Conservation (phyloP, 2,113 vertebrate genomes). For the Elanus axillaris region DNA sequence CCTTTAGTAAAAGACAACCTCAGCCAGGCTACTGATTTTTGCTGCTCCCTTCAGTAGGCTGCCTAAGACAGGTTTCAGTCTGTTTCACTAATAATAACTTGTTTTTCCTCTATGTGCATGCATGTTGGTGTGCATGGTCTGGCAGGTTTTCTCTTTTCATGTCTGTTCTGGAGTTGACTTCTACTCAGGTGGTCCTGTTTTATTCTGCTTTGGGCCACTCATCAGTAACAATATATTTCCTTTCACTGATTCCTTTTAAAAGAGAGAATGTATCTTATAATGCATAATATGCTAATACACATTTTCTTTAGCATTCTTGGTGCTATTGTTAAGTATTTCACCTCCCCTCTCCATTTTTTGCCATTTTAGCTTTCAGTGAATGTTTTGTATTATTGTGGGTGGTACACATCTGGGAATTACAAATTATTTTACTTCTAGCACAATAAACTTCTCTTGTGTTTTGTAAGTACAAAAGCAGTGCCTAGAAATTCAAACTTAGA, state of each 20-base stretch:
- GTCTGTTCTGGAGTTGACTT: neutral
- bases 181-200: neutral
- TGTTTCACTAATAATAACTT: constrained; percentile 24
- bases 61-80: neutral
- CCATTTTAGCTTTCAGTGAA: neutral
- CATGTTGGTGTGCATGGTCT: neutral
- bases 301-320: neutral
- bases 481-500: neutral
- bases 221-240: neutral
- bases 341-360: neutral
- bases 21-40: neutral
- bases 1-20: neutral
- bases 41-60: neutral
- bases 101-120: neutral
- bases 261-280: neutral
- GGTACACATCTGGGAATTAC: neutral
- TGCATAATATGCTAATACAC: neutral
- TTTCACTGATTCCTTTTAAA: neutral
- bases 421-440: neutral
- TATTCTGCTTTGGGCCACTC: neutral
- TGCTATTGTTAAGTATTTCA: neutral
- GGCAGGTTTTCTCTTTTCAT: neutral
- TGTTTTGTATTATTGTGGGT: neutral
- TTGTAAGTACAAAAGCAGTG: neutral
- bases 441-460: neutral